Conservation (phyloP, 2,797 vertebrate species). For the Girardinus metallicus region DNA sequence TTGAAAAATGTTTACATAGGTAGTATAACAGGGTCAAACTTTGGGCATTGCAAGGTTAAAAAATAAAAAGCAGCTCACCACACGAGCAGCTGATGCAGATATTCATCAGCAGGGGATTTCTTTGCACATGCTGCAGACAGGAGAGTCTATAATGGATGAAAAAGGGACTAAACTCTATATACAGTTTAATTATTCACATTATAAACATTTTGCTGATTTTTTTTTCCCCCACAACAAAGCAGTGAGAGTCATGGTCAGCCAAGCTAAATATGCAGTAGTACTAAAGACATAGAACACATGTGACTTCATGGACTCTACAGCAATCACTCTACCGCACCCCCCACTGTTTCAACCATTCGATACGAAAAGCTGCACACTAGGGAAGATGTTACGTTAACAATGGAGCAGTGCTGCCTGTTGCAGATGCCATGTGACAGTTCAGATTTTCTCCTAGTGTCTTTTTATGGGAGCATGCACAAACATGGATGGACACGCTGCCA, state of each 20-base stretch:
- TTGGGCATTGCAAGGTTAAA: neutral
- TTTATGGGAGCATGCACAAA: conserved; percentile 28
- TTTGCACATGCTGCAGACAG: conserved; percentile 36
- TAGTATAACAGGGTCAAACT: neutral
- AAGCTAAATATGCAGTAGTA: neutral
- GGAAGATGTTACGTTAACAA: conserved; percentile 46
- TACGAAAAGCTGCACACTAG: conserved; percentile 32
- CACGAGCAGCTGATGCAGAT: conserved; percentile 51
- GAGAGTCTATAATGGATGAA: conserved; percentile 26
- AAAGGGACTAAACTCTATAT: neutral
- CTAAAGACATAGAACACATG: conserved; percentile 7
- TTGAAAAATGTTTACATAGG: neutral
- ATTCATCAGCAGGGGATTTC: conserved; percentile 55
- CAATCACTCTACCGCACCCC: neutral
- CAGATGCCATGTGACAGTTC: conserved; percentile 66
- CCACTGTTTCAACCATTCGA: conserved; percentile 3
- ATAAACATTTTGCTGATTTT: neutral
- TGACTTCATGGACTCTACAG: neutral
- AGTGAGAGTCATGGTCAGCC: conserved; percentile 1
- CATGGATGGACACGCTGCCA: conserved; percentile 35
- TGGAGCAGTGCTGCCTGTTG: conserved; percentile 37
- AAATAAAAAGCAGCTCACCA: conserved; percentile 11
- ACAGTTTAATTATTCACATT: conserved; percentile 4
- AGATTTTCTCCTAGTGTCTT: conserved; percentile 44
- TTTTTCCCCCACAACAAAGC: neutral